These are phyloP conservation scores for Panagrolaimus sp. DNA, from an alignment of 1,140 invertebrate species.

Conservation along the genomic window DNA sequence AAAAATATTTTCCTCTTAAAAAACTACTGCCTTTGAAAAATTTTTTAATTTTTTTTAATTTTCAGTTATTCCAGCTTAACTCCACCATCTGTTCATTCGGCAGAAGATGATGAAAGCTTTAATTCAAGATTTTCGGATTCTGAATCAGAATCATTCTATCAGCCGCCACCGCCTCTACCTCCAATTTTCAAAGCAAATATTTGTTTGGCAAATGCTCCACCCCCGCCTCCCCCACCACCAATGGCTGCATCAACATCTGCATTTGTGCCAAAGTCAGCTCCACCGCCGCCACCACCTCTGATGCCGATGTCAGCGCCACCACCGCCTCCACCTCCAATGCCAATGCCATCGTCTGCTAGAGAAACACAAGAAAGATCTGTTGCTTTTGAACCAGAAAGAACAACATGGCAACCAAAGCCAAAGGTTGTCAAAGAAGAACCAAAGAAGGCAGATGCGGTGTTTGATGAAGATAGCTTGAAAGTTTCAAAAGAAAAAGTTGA, in stretches of 20 bases:
- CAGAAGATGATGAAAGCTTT: background rate
- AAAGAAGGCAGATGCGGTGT: slow-evolving; percentile 21
- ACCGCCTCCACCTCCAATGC: slow-evolving; percentile 17
- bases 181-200: background rate
- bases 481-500: slow-evolving; percentile 26
- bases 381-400: background rate
- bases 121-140: slow-evolving; percentile 13
- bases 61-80: background rate
- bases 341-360: background rate
- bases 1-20: too few species aligned
- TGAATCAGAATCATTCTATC: slow-evolving; percentile 5
- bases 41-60: background rate
- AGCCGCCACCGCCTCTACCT: background rate
- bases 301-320: background rate
- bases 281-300: slow-evolving; percentile 18
- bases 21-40: too few species aligned
- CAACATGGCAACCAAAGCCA: background rate
- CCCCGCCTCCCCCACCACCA: slow-evolving; percentile 23
- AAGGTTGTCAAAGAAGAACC: background rate
- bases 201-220: background rate
- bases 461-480: slow-evolving; percentile 16
- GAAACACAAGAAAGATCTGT: slow-evolving; percentile 11
- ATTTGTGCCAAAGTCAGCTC: background rate
- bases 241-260: background rate
- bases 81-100: slow-evolving; percentile 2